A percentile compares a stretch with the other conserved stretches of the same genome.
These are phyloP conservation scores for Chionomys nivalis DNA, from an alignment of 2,113 vertebrate species.

Conservation along the genomic window DNA sequence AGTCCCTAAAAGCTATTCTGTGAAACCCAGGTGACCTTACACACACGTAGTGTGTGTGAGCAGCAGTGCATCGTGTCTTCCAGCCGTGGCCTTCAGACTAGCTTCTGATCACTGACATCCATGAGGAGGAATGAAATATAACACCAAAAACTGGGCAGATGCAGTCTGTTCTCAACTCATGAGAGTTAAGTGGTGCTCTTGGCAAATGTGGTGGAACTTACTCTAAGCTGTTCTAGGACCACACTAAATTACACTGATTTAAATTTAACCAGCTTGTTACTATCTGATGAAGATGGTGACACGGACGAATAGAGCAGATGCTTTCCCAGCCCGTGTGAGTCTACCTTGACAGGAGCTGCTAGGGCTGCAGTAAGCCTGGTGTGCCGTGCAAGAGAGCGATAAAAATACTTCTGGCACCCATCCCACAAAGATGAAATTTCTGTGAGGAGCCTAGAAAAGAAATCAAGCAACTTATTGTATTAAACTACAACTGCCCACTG, in stretches of 20 bases:
- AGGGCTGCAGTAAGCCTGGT: constrained; percentile 88
- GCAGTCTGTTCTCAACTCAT: constrained; percentile 12
- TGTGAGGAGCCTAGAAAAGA: constrained; percentile 88
- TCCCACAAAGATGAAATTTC: constrained; percentile 93
- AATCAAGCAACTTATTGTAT: constrained; percentile 21
- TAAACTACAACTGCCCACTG: neutral
- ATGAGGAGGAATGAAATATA: neutral
- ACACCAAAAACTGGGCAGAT: neutral
- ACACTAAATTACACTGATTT: neutral
- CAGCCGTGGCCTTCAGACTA: neutral
- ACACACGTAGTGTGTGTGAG: neutral
- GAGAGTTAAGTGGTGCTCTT: neutral
- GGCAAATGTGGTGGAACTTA: constrained; percentile 3
- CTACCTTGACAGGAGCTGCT: constrained; percentile 92
- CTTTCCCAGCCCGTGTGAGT: neutral
- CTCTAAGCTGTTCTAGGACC: neutral
- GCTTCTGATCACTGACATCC: neutral
- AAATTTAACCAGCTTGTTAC: neutral
- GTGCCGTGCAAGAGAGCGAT: constrained; percentile 92
- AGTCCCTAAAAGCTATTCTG: neutral
- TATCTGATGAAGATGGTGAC: neutral
- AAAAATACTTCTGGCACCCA: constrained; percentile 98
- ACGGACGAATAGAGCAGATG: neutral
- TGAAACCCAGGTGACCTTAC: neutral
- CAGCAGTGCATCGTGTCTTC: neutral